A percentile compares a stretch with the other conserved stretches of the same genome.
Conservation (phyloP, 2,797 vertebrate species). For the Sebastes oblongus region DNA sequence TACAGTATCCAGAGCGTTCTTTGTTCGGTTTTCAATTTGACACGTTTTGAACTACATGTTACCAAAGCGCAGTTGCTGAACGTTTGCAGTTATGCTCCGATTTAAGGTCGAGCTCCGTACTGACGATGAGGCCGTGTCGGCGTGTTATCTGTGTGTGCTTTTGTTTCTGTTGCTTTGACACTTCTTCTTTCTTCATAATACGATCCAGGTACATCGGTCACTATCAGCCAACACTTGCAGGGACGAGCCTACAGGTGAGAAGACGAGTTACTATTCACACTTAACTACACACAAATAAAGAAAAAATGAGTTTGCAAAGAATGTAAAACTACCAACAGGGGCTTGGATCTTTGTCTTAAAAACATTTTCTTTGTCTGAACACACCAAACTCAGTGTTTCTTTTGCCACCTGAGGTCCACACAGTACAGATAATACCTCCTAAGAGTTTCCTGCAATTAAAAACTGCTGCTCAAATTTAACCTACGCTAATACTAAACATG, state of each 20-base stretch:
- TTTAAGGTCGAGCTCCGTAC: background rate
- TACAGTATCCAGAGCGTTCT: slow-evolving; percentile 1
- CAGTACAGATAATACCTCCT: background rate
- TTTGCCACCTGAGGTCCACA: background rate
- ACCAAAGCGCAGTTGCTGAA: slow-evolving; percentile 4
- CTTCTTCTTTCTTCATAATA: slow-evolving; percentile 81
- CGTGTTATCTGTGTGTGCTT: background rate
- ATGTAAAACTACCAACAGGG: background rate
- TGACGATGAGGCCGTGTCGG: background rate
- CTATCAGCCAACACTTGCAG: slow-evolving; percentile 91
- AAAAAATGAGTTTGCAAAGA: background rate
- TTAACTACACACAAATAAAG: background rate
- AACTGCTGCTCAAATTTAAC: background rate
- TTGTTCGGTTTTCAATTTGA: slow-evolving; percentile 35
- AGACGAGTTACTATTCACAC: background rate
- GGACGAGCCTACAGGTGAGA: slow-evolving; percentile 84
- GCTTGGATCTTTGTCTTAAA: background rate
- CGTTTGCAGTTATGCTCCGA: slow-evolving; percentile 6
- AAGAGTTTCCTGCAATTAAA: background rate
- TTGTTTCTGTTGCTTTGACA: slow-evolving; percentile 14
- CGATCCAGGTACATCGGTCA: slow-evolving; percentile 92
- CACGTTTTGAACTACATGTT: slow-evolving; percentile 19
- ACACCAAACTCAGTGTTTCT: background rate
- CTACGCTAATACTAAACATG: background rate
- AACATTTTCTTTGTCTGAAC: background rate